These are phyloP conservation scores for Caenorhabditis sinica DNA, from an alignment of 2,888 invertebrate species.

Conservation along the genomic window DNA sequence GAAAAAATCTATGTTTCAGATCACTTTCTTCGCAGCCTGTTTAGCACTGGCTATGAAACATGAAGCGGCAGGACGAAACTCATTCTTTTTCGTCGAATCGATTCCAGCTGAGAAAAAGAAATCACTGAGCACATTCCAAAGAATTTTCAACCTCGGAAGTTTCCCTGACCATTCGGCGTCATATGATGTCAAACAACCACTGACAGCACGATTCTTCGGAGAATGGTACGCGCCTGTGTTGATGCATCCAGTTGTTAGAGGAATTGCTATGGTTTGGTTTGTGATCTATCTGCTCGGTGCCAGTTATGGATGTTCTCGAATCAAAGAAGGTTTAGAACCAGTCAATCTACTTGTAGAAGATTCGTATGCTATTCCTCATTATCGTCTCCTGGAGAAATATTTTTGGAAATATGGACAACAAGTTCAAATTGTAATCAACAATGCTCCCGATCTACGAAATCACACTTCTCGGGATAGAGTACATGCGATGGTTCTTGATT, in stretches of 20 bases:
- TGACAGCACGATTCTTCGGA: conserved; percentile 78
- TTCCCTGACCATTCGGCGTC: conserved; percentile 64
- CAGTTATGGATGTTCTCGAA: conserved; percentile 82
- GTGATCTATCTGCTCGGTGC: conserved; percentile 81
- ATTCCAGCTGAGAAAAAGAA: conserved; percentile 62
- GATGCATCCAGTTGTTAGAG: conserved; percentile 82
- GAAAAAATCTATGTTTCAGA: conserved; percentile 61
- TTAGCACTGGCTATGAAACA: conserved; percentile 79
- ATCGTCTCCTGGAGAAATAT: conserved; percentile 78
- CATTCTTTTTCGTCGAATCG: conserved; percentile 70
- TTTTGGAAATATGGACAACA: conserved; percentile 83
- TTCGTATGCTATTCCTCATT: conserved; percentile 83
- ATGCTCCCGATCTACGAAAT: conserved; percentile 81
- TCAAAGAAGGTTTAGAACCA: conserved; percentile 80
- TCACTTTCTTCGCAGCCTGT: conserved; percentile 83
- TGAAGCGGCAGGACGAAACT: conserved; percentile 79
- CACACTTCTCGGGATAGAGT: conserved; percentile 74
- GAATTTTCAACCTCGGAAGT: conserved; percentile 74
- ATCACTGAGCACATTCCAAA: conserved; percentile 52
- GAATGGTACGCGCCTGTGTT: conserved; percentile 83
- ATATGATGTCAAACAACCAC: conserved; percentile 74
- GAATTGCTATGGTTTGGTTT: conserved; percentile 80
- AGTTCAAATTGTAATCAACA: conserved; percentile 83
- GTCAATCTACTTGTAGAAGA: conserved; percentile 82
- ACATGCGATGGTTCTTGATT: conserved; percentile 78